Conservation (phyloP, 53 echinoderm and acorn worm genomes). For the Zoroaster sp. region DNA sequence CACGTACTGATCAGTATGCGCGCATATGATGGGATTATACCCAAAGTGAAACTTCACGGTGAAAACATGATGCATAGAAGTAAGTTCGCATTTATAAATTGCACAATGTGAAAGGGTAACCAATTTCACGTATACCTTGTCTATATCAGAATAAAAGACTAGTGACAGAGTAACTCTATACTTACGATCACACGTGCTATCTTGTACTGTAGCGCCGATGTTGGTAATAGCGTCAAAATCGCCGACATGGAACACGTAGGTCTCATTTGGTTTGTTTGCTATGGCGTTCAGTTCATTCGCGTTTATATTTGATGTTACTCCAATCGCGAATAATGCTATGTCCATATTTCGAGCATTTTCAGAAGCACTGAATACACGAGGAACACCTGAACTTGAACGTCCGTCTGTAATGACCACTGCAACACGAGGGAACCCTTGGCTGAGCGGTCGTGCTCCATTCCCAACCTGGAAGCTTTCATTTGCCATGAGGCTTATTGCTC, state of each 20-base stretch:
- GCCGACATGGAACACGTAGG: conserved; percentile 7
- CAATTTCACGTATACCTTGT: neutral
- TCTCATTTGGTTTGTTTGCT: conserved; percentile 15
- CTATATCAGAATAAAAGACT: too few species aligned
- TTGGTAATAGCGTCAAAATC: neutral
- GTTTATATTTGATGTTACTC: neutral
- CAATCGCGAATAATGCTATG: conserved; percentile 5
- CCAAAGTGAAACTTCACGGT: too few species aligned
- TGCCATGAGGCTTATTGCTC: neutral
- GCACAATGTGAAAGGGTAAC: neutral
- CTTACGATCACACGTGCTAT: conserved; percentile 3
- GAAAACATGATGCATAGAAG: too few species aligned
- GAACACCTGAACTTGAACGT: neutral
- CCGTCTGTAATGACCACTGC: conserved; percentile 37
- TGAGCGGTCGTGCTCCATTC: neutral
- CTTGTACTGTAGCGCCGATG: neutral
- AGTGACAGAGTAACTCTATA: too few species aligned
- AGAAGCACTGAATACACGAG: neutral
- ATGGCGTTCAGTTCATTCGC: conserved; percentile 4
- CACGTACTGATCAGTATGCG: too few species aligned
- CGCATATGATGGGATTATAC: too few species aligned
- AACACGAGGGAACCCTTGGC: neutral
- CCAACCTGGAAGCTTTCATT: neutral
- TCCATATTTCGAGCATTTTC: neutral
- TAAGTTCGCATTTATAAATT: too few species aligned